Conservation (phyloP, 2,797 vertebrate species). For the Acomys russatus region DNA sequence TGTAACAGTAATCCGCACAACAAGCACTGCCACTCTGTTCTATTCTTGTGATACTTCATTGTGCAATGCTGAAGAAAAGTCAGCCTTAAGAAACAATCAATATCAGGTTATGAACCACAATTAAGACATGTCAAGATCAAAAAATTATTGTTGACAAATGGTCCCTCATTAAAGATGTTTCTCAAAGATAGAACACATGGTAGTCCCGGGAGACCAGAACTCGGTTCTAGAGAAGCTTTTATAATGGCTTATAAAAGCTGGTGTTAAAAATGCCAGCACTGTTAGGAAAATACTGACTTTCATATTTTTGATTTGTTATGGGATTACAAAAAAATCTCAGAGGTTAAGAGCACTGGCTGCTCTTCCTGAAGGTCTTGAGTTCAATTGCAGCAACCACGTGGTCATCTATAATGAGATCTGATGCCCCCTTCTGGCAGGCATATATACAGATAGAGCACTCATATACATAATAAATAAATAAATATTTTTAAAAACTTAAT, state of each 20-base stretch:
- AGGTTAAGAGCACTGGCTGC: too few relatives aligned
- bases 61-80: conserved; percentile 10
- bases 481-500: not conserved
- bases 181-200: conserved; percentile 33
- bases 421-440: too few relatives aligned
- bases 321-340: not conserved
- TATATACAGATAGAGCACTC: too few relatives aligned
- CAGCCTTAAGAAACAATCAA: conserved; percentile 37
- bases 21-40: not conserved
- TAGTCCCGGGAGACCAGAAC: not conserved
- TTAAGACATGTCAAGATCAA: conserved; percentile 63
- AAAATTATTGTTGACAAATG: conserved; percentile 63
- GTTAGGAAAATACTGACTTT: conserved; percentile 34
- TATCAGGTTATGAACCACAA: conserved; percentile 48
- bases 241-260: conserved; percentile 30
- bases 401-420: too few relatives aligned
- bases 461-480: too few relatives aligned
- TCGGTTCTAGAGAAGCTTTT: conserved; percentile 47
- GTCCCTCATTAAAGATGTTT: conserved; percentile 17
- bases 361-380: too few relatives aligned
- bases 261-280: not conserved
- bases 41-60: not conserved
- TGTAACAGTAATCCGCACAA: not conserved
- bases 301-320: conserved; percentile 34
- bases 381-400: too few relatives aligned